Base-by-base conservation (phyloP, 2,113 vertebrate genomes). In the Chroicocephalus ridibundus region DNA sequence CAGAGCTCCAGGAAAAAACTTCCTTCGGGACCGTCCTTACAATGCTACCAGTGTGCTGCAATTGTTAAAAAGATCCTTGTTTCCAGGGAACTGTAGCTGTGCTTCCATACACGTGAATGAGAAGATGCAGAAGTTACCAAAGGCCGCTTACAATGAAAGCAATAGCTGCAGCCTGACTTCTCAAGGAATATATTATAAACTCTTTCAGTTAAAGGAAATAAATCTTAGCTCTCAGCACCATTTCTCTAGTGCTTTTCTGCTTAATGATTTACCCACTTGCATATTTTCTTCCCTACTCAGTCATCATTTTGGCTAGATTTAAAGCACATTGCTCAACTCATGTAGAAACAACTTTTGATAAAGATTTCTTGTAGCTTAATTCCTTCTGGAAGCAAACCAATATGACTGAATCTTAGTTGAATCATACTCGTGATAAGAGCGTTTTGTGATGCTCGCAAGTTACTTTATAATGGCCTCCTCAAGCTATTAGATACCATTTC, bases 51-150 rank as follows among this genome's bases (percentile, higher is more conserved):
- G 40, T 93, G 90, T 88, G 78, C 88, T 90, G 79, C 32, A 79
- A 87, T 64, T 71, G 82, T 94, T 94, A 49, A 97, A 89, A 92
- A 85, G 47, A 49, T 77, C 91, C 91, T 93, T 96, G 89, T 96
- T 96, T 70, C 90, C 91, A 88, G 61, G 86, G 76, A 94, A 81
- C 57, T 88, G 44, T 58, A 88, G 79, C 82, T 94, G 72, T 62
- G 86, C 78, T 70, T 84, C 86, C 86, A 93, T 85, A 88, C 82
- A 94, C 36, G 4, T 71, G 62, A 75, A 85, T 34, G 12, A 68
- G 78, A 75, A 97, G 91, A 85, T 20, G 12, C 36, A 54, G 65
- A 79, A 92, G 90, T 86, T 62, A 65, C 72, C 65, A 64, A 38
- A 88, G 87, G 81, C 86, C 76, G 55, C 60, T 88, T 89, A 74